Percentiles rank a stretch among this genome's conserved stretches.
These are phyloP conservation scores for Sebastes diaconus DNA, from an alignment of 2,797 vertebrate species.

Conservation along the genomic window DNA sequence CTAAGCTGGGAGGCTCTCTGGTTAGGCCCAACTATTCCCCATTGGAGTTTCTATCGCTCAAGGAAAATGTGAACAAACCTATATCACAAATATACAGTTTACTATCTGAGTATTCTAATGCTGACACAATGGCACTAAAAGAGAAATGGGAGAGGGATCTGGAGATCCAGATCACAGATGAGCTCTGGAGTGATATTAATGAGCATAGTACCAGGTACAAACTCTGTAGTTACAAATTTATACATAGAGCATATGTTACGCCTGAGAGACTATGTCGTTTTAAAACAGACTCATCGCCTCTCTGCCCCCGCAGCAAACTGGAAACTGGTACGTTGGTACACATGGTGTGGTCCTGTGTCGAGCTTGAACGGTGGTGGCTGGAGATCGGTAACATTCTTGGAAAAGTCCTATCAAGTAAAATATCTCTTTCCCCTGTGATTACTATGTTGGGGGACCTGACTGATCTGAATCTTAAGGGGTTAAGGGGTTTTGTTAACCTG, in stretches of 20 bases:
- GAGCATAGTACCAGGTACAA: not conserved
- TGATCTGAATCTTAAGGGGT: too few species aligned
- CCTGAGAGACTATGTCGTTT: too few species aligned
- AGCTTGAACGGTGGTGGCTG: not conserved
- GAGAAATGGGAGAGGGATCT: not conserved
- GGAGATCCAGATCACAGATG: too few species aligned
- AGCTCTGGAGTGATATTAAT: not conserved
- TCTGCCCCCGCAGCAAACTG: not conserved
- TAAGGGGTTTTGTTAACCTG: too few species aligned
- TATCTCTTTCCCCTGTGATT: not conserved
- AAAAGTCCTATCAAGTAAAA: not conserved
- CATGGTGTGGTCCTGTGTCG: not conserved
- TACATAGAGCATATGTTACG: too few species aligned
- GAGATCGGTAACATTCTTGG: not conserved
- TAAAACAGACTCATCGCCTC: too few species aligned
- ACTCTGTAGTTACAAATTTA: too few species aligned
- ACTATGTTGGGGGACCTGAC: not conserved
- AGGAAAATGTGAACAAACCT: not conserved
- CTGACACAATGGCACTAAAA: not conserved
- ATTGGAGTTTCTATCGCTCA: not conserved
- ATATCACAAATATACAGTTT: not conserved
- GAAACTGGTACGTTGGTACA: not conserved
- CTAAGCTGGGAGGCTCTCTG: not conserved
- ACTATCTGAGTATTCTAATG: not conserved
- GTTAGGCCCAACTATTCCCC: too few species aligned